A percentile compares a stretch with the other conserved stretches of the same genome.
Conservation (phyloP, 2,113 vertebrate genomes). For the Solenodon paradoxus region DNA sequence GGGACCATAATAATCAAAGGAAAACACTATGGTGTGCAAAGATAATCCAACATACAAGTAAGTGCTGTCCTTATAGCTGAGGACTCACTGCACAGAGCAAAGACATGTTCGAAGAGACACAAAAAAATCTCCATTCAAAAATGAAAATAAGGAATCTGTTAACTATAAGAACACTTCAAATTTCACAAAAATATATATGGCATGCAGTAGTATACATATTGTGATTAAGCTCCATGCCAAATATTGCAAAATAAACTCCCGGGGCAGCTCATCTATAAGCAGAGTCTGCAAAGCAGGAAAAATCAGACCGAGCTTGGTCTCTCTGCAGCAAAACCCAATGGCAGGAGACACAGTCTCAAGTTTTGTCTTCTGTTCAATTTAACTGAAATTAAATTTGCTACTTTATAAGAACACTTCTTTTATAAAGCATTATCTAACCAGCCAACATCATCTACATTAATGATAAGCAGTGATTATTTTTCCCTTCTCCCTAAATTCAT, state of each 20-base stretch:
- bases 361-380: neutral
- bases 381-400: neutral
- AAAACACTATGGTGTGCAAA: neutral
- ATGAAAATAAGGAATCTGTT: neutral
- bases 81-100: neutral
- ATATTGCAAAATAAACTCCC: neutral
- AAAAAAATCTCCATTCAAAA: neutral
- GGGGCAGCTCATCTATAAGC: neutral
- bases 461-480: neutral
- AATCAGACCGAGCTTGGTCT: too few relatives aligned
- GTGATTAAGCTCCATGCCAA: neutral
- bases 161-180: neutral
- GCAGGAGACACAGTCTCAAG: neutral
- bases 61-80: neutral
- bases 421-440: neutral
- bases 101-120: neutral
- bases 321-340: neutral
- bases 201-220: neutral
- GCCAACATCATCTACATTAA: neutral
- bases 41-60: neutral
- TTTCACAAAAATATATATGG: neutral
- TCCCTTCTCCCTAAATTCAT: neutral
- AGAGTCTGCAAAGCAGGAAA: neutral
- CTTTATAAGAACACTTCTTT: neutral
- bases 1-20: neutral